Conservation (phyloP, 2,113 vertebrate genomes). For the Catagonus wagneri region DNA sequence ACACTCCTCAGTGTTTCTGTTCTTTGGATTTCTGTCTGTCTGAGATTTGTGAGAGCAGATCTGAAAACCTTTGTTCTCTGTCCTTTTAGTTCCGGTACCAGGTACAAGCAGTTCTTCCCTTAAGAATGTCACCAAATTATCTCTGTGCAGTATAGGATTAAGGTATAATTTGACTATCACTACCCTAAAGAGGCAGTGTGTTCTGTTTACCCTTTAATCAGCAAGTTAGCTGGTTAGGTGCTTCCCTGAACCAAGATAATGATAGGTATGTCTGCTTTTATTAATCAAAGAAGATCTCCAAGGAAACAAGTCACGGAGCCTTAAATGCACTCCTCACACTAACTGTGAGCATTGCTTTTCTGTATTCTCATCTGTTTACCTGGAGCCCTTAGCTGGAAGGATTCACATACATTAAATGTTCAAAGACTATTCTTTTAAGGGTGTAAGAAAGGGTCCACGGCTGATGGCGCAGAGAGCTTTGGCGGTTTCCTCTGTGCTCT, state of each 20-base stretch:
- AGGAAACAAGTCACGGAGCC: neutral
- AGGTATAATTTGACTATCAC: constrained; percentile 2
- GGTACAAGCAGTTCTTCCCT: neutral
- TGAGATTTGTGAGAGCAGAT: constrained; percentile 32
- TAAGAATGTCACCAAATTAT: constrained; percentile 1
- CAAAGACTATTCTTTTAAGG: constrained; percentile 4
- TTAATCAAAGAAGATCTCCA: neutral
- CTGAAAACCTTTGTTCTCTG: constrained; percentile 54
- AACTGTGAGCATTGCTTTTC: neutral
- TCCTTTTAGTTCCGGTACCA: constrained; percentile 2
- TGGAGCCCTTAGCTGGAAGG: neutral
- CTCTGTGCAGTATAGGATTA: neutral
- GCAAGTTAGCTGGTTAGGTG: neutral
- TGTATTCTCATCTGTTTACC: neutral
- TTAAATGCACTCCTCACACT: neutral
- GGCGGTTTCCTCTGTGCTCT: neutral
- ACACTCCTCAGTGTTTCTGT: constrained; percentile 33
- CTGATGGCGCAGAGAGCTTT: neutral
- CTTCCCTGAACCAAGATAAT: neutral
- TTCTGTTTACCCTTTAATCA: constrained; percentile 31
- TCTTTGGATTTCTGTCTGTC: constrained; percentile 55
- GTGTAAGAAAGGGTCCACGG: neutral
- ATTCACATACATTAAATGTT: neutral
- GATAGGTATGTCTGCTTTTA: neutral
- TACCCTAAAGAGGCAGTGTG: neutral